Base-by-base conservation (phyloP, 2,113 vertebrate genomes). In the Procapra przewalskii region DNA sequence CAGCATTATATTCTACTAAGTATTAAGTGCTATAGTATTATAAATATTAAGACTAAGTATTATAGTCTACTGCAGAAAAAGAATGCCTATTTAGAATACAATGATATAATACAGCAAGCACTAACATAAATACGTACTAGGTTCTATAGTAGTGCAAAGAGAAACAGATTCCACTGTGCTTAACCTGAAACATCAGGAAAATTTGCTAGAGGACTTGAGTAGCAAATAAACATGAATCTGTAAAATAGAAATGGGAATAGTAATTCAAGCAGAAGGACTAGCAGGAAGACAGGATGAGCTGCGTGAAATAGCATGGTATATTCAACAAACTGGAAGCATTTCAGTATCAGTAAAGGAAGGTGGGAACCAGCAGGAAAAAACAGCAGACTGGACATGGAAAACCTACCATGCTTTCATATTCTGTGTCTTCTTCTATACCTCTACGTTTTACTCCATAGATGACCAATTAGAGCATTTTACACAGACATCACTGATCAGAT, bases 1-100 rank as follows among this genome's bases (percentile, higher is more conserved):
- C 45, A 93, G 43, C 84, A 97, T 67, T 92, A 96, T 54, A 81
- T 64, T n/a, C 54, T 82, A 91, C 36, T 94, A 92, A 96, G 15
- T 87, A n/a, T 52, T 90, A 71, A 90, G 54, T n/a, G 25, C 33
- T 91, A 75, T 75, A 40, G 11, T 75, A 25, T 23, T 71, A 40
- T 40, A 75, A 75, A 19, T 23, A 75, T 75, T 75, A 75, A 75
- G 67, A 40, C n/a, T 12, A 71, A 71, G 19, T 40, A 23, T 40
- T 71, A 71, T 11, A 40, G 67, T 97, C 97, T 97, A 89, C 1
- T 94, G 82, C 87, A 6, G 77, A 45, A 90, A 93, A 96, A 60
- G 25, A 92, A 64, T 16, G 87, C 9, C 40, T 77, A 87, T n/a
- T 80, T 64, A 94, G 52, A 89, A 50, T 91, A 64, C 59, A 40